These are phyloP conservation scores for Hipparchia sbordonii DNA, from an alignment of 2,888 invertebrate species.

Conservation along the genomic window DNA sequence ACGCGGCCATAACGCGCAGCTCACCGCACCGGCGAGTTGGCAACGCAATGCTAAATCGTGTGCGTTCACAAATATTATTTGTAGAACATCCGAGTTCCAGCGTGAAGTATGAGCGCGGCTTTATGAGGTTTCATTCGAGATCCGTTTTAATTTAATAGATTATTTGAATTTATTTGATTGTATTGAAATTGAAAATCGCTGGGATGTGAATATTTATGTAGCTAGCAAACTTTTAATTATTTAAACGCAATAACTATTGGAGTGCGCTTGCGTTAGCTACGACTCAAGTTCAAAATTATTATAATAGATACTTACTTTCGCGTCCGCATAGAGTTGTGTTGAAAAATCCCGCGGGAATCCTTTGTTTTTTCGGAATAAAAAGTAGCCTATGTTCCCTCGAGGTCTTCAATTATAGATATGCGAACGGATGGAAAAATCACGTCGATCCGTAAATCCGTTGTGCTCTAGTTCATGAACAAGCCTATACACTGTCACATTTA, in stretches of 20 bases:
- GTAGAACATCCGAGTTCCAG: constrained; percentile 47
- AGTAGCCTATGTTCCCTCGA: no score
- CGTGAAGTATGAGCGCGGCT: constrained; percentile 27
- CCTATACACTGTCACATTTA: no score
- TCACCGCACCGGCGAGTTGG: neutral
- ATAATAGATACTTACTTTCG: no score
- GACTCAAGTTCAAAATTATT: neutral
- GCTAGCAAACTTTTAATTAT: neutral
- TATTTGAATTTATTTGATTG: constrained; percentile 41
- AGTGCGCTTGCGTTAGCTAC: neutral
- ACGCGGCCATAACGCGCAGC: neutral
- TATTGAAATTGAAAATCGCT: constrained; percentile 25
- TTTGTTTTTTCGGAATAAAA: no score
- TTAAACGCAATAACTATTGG: neutral
- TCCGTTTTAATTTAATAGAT: constrained; percentile 32
- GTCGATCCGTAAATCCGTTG: no score
- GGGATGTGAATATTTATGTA: constrained; percentile 12
- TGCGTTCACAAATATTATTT: constrained; percentile 55
- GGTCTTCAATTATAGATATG: no score
- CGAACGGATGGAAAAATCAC: no score
- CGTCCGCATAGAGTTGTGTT: no score
- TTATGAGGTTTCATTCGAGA: constrained; percentile 23
- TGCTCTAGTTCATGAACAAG: no score
- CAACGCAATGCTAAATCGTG: constrained; percentile 46
- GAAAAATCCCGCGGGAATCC: no score